These are phyloP conservation scores for Myotis davidii DNA, from an alignment of 2,113 vertebrate genomes.

Conservation along the genomic window DNA sequence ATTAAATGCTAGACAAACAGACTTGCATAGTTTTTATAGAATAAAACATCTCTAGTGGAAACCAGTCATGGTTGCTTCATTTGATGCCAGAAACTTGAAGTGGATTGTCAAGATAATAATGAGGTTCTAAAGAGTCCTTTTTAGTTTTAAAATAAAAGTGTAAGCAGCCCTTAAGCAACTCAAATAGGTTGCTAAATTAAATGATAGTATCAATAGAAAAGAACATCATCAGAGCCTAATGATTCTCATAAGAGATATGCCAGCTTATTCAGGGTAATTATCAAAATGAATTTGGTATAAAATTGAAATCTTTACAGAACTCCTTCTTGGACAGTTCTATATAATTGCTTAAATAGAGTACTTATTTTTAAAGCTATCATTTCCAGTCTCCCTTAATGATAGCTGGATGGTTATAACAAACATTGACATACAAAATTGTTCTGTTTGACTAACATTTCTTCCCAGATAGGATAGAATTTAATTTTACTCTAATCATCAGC, in stretches of 20 bases:
- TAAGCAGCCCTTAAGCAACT: background rate
- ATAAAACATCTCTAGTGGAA: constrained; percentile 33
- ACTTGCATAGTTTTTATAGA: background rate
- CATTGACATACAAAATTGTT: background rate
- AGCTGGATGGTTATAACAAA: background rate
- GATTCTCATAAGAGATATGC: constrained; percentile 16
- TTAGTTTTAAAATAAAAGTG: constrained; percentile 58
- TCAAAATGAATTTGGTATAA: constrained; percentile 45
- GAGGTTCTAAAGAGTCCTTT: constrained; percentile 47
- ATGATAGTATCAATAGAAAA: background rate
- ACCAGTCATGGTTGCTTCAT: background rate
- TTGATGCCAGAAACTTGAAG: background rate
- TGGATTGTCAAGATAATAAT: constrained; percentile 28
- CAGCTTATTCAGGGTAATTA: constrained; percentile 55
- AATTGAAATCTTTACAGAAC: background rate
- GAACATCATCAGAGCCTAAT: background rate
- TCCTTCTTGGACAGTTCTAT: background rate
- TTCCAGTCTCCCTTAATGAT: background rate
- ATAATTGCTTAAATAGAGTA: constrained; percentile 15
- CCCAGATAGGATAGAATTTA: background rate
- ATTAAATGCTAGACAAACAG: background rate
- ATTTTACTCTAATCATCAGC: background rate
- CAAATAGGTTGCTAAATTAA: constrained; percentile 63
- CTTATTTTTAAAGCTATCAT: constrained; percentile 23
- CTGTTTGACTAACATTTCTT: background rate